Evolutionary conservation across 2,888 invertebrate species (phyloP).

Genomic region (Dasysyrphus tricinctus): DNA sequence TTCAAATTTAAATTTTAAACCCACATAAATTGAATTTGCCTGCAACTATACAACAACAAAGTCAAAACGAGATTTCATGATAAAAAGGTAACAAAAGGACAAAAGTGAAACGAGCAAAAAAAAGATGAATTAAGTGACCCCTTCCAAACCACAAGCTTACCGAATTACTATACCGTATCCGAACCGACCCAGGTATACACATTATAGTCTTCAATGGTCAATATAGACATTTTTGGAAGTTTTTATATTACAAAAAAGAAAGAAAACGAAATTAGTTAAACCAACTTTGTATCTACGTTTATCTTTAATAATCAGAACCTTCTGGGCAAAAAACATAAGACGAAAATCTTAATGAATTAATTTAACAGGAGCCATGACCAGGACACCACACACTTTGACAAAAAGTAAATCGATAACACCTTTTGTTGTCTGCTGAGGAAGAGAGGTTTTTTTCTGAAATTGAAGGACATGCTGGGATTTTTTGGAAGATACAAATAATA

Average conservation of each 20-base stretch:
- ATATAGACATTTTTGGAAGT: slow-evolving; percentile 2
- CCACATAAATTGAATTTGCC: slow-evolving; percentile 20
- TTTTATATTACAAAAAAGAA: background rate
- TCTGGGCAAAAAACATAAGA: slow-evolving; percentile 13
- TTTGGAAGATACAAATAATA: slow-evolving; percentile 6
- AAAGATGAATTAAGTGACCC: slow-evolving; percentile 1
- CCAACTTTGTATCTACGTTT: slow-evolving; percentile 5
- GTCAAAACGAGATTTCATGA: slow-evolving; percentile 10
- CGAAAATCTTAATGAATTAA: slow-evolving; percentile 22
- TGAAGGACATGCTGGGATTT: slow-evolving; percentile 1
- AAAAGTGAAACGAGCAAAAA: background rate
- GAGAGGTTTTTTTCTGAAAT: background rate
- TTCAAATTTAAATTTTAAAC: slow-evolving; percentile 9
- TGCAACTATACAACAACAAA: background rate
- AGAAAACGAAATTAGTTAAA: background rate
- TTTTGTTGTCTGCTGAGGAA: background rate
- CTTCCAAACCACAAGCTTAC: background rate
- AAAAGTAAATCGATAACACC: slow-evolving; percentile 25
- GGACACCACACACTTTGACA: slow-evolving; percentile 1
- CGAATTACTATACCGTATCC: background rate
- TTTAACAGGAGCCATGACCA: slow-evolving; percentile 19
- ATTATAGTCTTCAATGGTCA: background rate
- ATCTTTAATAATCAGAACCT: slow-evolving; percentile 30
- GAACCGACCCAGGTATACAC: background rate
- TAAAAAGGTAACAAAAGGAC: slow-evolving; percentile 8